phyloP scores from a whole-genome alignment of 2,797 vertebrate genomes.

The Phoxinus dragarum region DNA sequence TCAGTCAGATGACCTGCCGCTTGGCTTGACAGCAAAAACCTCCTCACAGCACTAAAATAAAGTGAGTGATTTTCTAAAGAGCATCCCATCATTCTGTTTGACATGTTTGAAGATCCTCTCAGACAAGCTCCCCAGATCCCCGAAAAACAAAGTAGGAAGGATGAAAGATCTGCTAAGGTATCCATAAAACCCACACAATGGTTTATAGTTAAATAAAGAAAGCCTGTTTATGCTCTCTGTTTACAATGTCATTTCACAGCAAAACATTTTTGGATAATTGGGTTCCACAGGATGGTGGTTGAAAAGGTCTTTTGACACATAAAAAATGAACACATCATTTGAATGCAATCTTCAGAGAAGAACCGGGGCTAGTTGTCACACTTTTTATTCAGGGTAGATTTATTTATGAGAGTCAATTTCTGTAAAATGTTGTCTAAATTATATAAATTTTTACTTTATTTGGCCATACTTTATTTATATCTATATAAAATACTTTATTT shows the following conservation, averaged over 20 bases:
- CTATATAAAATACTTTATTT: no score
- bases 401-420: not conserved
- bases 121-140: slow-evolving; percentile 22
- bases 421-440: not conserved
- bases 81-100: slow-evolving; percentile 48
- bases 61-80: slow-evolving; percentile 45
- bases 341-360: not conserved
- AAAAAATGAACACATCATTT: not conserved
- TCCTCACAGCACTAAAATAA: slow-evolving; percentile 40
- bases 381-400: not conserved
- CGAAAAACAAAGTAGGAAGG: slow-evolving; percentile 7
- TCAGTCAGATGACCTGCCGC: slow-evolving; percentile 23
- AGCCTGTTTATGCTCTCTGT: not conserved
- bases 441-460: no score
- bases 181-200: slow-evolving; percentile 12
- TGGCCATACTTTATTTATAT: no score
- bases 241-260: slow-evolving; percentile 5
- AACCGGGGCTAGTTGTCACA: not conserved
- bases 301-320: not conserved
- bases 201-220: slow-evolving; percentile 18
- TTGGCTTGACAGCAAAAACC: slow-evolving; percentile 21
- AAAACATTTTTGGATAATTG: slow-evolving; percentile 15
- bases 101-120: slow-evolving; percentile 44
- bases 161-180: not conserved
- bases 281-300: not conserved